phyloP scores from a whole-genome alignment of 2,113 vertebrate species.

The Myotis lucifugus region DNA sequence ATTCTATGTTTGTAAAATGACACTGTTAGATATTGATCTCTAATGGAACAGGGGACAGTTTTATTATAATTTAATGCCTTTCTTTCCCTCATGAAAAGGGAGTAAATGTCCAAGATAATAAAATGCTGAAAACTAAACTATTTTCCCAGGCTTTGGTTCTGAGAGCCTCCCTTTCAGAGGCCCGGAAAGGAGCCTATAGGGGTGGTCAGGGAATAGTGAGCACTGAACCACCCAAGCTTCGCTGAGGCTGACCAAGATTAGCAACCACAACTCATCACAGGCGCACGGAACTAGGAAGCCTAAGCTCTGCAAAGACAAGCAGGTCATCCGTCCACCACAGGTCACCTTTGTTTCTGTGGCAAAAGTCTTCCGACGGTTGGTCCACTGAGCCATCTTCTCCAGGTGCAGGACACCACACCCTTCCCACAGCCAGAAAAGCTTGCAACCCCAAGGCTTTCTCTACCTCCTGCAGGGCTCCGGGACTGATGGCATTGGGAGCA shows the following conservation, averaged over 20 bases:
- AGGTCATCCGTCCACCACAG: neutral
- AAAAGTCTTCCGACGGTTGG: neutral
- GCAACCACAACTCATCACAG: neutral
- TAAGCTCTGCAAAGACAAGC: neutral
- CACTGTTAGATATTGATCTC: neutral
- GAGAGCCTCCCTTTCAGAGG: slow-evolving; percentile 15
- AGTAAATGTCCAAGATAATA: neutral
- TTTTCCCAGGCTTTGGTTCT: neutral
- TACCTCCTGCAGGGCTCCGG: neutral
- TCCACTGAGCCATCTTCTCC: neutral
- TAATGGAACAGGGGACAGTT: neutral
- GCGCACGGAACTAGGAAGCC: neutral
- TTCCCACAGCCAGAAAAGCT: neutral
- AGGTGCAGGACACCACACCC: neutral
- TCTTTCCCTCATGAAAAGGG: neutral
- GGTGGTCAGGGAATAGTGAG: neutral
- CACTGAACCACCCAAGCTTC: neutral
- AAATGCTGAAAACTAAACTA: neutral
- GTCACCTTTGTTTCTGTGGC: neutral
- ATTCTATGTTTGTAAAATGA: neutral
- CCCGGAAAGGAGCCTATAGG: neutral
- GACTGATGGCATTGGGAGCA: neutral
- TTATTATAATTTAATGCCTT: neutral
- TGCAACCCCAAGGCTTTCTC: neutral
- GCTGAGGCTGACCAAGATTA: neutral